Conservation (phyloP, 2,797 vertebrate species). For the Pseudocheirus occidentalis region DNA sequence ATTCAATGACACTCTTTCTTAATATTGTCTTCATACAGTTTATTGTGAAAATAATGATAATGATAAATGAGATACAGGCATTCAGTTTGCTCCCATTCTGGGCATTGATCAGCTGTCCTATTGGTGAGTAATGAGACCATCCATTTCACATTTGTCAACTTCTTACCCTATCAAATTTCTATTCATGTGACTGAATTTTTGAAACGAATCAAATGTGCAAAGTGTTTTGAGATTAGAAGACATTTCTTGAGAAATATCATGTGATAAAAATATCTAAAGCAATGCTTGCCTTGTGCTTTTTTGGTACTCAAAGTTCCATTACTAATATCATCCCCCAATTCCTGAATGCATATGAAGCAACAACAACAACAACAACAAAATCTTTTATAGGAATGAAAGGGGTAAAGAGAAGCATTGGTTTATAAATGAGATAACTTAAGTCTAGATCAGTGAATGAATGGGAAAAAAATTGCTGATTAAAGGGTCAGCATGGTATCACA, state of each 20-base stretch:
- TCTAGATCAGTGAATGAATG: neutral
- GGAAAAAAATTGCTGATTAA: neutral
- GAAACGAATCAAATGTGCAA: conserved; percentile 47
- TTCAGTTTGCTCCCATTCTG: conserved; percentile 1
- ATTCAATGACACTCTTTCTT: neutral
- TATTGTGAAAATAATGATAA: conserved; percentile 41
- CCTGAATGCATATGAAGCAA: neutral
- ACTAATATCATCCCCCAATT: neutral
- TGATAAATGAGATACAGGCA: neutral
- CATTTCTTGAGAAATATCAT: neutral
- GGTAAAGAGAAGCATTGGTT: neutral
- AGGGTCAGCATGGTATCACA: neutral
- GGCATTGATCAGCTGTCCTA: neutral
- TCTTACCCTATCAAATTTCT: conserved; percentile 56
- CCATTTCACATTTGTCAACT: conserved; percentile 62
- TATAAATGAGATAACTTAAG: neutral
- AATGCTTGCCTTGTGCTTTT: neutral
- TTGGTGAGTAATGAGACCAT: conserved; percentile 41
- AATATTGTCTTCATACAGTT: neutral
- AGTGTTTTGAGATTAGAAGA: conserved; percentile 33
- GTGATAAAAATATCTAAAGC: neutral
- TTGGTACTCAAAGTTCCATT: neutral
- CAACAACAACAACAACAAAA: too few species aligned
- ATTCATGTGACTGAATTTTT: conserved; percentile 60
- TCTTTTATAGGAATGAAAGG: neutral